Base-by-base conservation (phyloP, 1,140 invertebrate species). In the Philopotamus ludificatus region DNA sequence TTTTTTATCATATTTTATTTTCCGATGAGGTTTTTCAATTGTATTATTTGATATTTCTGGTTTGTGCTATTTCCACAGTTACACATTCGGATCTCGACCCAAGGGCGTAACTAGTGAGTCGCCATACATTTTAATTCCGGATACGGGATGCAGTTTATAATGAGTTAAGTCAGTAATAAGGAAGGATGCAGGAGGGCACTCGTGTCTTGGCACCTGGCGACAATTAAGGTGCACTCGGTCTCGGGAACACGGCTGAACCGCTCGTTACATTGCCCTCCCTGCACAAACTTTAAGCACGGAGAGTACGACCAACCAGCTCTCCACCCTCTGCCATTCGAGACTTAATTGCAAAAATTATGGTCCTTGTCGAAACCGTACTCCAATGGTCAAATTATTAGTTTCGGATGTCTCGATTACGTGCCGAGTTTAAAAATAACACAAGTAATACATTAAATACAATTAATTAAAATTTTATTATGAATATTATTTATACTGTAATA, bases 151-250 rank as follows among this genome's bases (percentile, higher is more conserved):
- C 41, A 57, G 53, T 57, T 41, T 41, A 57, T 60, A 62, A 62
- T 62, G 49, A 62, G 60, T 51, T 50, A 51, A 26, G 26, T 50
- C 60, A n/a, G 25, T 62, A 50, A 62, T 62, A 62, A 62, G 23
- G 26, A 28, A 28, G n/a, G 21, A 58, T 41, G 26, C 53, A 23
- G 16, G 16, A 45, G 60, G 15, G 41, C 41, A 28, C 60, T 62
- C 60, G 45, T 51, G 47, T 62, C 60, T 62, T 62, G 60, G 60
- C 60, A 62, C 60, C 60, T 50, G 60, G 60, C 28, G 45, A 62
- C 60, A 62, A 62, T 62, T 62, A 62, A 50, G 45, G 60, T 28
- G 60, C 49, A 34, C 60, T 62, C 45, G 47, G 18, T 23, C 21
- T 1, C 28, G 28, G 34, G 41, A 45, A 22, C 55, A 58, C 41